These are phyloP conservation scores for Habropoda laboriosa DNA, from an alignment of 1,140 invertebrate species.

Conservation along the genomic window DNA sequence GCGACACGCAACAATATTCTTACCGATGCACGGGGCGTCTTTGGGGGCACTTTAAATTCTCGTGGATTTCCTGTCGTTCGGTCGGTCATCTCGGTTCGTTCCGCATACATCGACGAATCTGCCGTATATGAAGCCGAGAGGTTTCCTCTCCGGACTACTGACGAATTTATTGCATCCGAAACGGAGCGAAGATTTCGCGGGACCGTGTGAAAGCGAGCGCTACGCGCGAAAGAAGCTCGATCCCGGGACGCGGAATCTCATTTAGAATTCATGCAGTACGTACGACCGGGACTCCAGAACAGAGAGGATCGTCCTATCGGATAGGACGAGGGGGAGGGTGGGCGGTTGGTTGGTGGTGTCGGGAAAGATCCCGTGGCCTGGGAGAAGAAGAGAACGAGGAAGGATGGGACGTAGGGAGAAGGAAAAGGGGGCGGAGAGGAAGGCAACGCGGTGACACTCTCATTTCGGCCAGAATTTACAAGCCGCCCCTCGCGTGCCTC, in stretches of 20 bases:
- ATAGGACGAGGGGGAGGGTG: neutral
- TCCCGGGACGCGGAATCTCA: slow-evolving; percentile 57
- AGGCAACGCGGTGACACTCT: slow-evolving; percentile 78
- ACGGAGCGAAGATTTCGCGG: slow-evolving; percentile 73
- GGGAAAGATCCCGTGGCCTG: slow-evolving; percentile 10
- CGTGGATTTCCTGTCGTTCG: slow-evolving; percentile 36
- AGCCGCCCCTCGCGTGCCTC: slow-evolving; percentile 79
- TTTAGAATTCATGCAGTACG: slow-evolving; percentile 76
- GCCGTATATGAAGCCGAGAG: slow-evolving; percentile 39
- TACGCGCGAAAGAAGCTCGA: slow-evolving; percentile 25
- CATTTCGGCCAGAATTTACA: slow-evolving; percentile 82
- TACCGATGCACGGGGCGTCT: slow-evolving; percentile 22
- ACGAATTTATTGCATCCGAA: slow-evolving; percentile 78
- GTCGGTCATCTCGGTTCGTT: slow-evolving; percentile 34
- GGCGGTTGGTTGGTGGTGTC: slow-evolving; percentile 18
- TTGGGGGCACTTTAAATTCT: slow-evolving; percentile 45
- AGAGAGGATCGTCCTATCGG: slow-evolving; percentile 52
- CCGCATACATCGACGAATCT: slow-evolving; percentile 57
- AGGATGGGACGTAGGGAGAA: slow-evolving; percentile 53
- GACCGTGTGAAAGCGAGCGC: slow-evolving; percentile 19
- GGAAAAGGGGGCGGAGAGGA: slow-evolving; percentile 44
- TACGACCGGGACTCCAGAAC: slow-evolving; percentile 53
- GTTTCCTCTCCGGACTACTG: slow-evolving; percentile 60
- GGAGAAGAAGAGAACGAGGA: slow-evolving; percentile 57
- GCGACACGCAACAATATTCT: slow-evolving; percentile 27